Base-by-base conservation (phyloP, 2,113 vertebrate species). In the Emydocephalus ijimae region DNA sequence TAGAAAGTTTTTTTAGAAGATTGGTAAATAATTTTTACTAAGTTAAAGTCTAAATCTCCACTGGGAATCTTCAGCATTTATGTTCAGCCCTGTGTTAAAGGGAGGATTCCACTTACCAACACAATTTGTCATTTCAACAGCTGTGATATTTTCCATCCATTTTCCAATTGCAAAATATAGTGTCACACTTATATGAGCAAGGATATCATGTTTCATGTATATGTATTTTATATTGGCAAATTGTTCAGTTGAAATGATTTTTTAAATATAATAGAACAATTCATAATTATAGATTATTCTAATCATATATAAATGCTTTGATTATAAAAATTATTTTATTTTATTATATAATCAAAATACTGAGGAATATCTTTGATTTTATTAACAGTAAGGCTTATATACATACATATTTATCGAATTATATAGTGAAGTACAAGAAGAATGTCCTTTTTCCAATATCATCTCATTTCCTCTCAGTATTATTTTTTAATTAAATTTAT, bases 261-360 rank as follows among this genome's bases (percentile, higher is more conserved):
- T 64, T 29, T n/a, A 69, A n/a, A 61, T 26, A 10, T 61, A 74
- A 15, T 95, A 29, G 87, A 85, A 90, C 1, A 2, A 90, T 14
- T 92, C 96, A 50, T 92, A 91, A 93, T 45, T 88, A 89, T 93
- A 85, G 59, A 12, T 90, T 24, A 86, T 95, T 92, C 91, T 12
- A 20, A 96, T 95, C 95, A 29, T 50, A 6, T 91, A 90, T 93
- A 3, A 50, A 92, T 59, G 52, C 61, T 92, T 81, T 4, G 43
- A 86, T 52, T 43, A 74, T 18, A 74, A 74, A 34, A 34, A 74
- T 7, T 6, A 34, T 74, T 20, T 34, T 34, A 74, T 74, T 48
- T 57, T 81, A 69, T 21, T 74, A 64, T 29, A 64, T 14, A n/a
- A 29, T 88, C 39, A 48, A 86, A 45, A 74, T 85, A 52, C 1